Conservation (phyloP, 2,113 vertebrate species). For the Orycteropus afer region DNA sequence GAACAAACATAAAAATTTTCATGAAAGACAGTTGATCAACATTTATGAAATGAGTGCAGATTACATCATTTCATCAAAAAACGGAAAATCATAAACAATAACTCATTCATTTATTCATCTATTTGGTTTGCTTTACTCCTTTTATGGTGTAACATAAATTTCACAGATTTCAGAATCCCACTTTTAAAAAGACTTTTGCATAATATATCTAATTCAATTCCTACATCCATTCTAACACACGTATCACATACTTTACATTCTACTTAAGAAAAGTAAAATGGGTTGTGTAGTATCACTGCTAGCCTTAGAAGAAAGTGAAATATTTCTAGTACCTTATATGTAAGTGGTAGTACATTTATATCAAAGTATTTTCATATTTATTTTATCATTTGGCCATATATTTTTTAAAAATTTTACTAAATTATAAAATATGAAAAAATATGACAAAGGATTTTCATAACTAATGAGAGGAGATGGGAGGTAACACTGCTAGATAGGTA, state of each 20-base stretch:
- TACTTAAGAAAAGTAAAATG: not conserved
- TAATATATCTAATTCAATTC: not conserved
- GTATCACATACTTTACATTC: not conserved
- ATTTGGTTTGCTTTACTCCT: not conserved
- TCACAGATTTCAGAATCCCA: not conserved
- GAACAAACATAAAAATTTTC: not conserved
- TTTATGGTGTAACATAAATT: not conserved
- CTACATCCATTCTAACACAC: not conserved
- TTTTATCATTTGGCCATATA: not conserved
- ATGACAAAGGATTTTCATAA: not conserved
- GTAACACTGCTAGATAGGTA: too few relatives aligned
- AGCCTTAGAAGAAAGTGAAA: not conserved
- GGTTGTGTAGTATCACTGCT: not conserved
- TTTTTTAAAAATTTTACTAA: not conserved
- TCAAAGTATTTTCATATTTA: not conserved
- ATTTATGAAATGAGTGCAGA: not conserved
- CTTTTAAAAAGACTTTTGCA: not conserved
- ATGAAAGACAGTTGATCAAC: not conserved
- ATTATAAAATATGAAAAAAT: not conserved
- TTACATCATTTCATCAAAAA: not conserved
- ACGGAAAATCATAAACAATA: not conserved
- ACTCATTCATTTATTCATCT: not conserved
- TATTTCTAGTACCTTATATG: not conserved
- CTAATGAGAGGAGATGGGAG: too few relatives aligned
- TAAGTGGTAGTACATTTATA: not conserved